Conservation (phyloP, 2,113 vertebrate genomes). For the Scytalopus superciliaris region DNA sequence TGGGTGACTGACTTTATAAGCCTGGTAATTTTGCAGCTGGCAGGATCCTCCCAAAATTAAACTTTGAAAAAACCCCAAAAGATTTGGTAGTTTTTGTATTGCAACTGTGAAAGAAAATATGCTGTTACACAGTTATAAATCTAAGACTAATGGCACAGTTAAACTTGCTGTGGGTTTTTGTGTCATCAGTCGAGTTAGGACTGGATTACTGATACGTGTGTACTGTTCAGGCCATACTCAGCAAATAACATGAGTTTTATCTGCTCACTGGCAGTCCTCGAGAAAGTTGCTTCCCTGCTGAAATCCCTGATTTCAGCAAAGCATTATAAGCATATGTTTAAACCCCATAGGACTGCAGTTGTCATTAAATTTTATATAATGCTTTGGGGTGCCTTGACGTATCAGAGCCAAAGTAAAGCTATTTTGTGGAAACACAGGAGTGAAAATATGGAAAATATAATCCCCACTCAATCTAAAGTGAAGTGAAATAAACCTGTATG, state of each 20-base stretch:
- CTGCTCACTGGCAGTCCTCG: background rate
- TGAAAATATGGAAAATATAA: background rate
- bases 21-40: background rate
- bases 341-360: background rate
- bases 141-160: background rate
- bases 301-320: background rate
- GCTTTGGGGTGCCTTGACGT: background rate
- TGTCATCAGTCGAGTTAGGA: background rate
- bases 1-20: background rate
- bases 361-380: background rate
- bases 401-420: background rate
- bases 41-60: background rate
- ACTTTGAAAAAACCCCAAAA: background rate
- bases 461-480: fast-evolving
- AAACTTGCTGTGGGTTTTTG: background rate
- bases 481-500: background rate
- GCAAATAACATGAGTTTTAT: background rate
- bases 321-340: background rate
- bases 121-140: background rate
- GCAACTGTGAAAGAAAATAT: background rate
- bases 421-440: background rate
- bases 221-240: background rate
- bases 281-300: background rate
- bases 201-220: background rate
- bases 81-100: background rate